Evolutionary conservation across 2,113 vertebrate species (phyloP).

Genomic region (Pygoscelis adeliae): DNA sequence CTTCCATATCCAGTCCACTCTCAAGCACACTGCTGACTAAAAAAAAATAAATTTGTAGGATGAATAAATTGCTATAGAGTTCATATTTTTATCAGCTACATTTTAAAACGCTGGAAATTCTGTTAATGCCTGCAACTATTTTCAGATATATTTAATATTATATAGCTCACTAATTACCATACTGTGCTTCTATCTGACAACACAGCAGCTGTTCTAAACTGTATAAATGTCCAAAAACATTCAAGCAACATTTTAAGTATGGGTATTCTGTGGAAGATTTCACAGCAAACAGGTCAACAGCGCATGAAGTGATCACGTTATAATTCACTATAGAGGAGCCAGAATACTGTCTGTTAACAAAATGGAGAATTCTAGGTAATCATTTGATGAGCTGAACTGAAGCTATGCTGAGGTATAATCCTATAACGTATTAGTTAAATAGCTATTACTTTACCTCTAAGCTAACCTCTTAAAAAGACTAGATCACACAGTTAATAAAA

Average conservation of each 20-base stretch:
- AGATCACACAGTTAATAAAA: background rate
- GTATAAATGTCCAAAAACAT: background rate
- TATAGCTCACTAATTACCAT: background rate
- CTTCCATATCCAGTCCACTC: background rate
- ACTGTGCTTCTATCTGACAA: background rate
- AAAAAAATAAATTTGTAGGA: background rate
- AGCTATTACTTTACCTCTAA: background rate
- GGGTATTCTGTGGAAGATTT: background rate
- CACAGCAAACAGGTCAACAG: background rate
- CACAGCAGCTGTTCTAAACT: background rate
- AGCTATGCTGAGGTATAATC: background rate
- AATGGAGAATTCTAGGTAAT: background rate
- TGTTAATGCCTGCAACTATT: background rate
- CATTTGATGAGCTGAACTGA: background rate
- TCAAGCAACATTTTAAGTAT: background rate
- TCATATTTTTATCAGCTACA: background rate
- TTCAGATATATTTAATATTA: background rate
- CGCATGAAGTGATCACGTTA: rapidly evolving
- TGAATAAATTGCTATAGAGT: background rate
- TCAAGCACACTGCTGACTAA: background rate
- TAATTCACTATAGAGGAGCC: background rate
- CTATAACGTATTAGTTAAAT: background rate
- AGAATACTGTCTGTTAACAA: background rate
- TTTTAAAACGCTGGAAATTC: background rate
- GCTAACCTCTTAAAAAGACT: background rate